Percentiles rank a stretch among this genome's conserved stretches.
Evolutionary conservation across 2,888 invertebrate species (phyloP).

Genomic region (Caenorhabditis virilis): DNA sequence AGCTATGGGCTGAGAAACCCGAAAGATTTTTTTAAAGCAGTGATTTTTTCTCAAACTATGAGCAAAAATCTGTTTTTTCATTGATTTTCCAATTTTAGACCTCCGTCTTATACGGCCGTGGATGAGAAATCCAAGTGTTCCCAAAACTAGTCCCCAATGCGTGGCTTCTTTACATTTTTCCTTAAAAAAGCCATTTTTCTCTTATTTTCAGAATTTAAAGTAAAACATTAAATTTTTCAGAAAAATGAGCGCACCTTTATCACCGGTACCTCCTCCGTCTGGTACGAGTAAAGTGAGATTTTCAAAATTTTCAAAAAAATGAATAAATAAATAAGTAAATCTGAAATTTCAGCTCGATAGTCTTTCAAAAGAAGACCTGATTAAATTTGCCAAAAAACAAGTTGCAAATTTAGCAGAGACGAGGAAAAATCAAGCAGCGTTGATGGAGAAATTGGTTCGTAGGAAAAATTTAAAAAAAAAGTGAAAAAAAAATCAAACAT

Average conservation of each 20-base stretch:
- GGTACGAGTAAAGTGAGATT: too few relatives aligned
- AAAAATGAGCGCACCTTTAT: slow-evolving; percentile 21
- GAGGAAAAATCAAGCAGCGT: slow-evolving; percentile 21
- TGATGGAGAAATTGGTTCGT: slow-evolving; percentile 27
- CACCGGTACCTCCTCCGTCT: slow-evolving; percentile 15
- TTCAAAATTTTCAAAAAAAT: too few relatives aligned
- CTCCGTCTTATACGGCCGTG: slow-evolving; percentile 7
- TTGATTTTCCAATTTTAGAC: not conserved
- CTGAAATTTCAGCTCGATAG: slow-evolving; percentile 24
- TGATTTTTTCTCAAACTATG: too few relatives aligned
- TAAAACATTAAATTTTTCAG: slow-evolving; percentile 6
- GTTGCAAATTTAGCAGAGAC: slow-evolving; percentile 29
- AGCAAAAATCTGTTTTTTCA: too few relatives aligned
- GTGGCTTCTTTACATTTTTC: slow-evolving; percentile 13
- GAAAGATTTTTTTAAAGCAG: too few relatives aligned
- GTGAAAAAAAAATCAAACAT: not conserved
- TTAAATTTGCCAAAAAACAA: slow-evolving; percentile 38
- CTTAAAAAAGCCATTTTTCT: not conserved
- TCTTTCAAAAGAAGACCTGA: slow-evolving; percentile 31
- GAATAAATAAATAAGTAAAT: too few relatives aligned
- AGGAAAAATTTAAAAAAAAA: not conserved
- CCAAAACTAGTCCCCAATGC: slow-evolving; percentile 11
- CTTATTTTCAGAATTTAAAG: not conserved
- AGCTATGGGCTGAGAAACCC: too few relatives aligned
- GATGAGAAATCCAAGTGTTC: slow-evolving; percentile 6